Evolutionary conservation across 2,888 invertebrate genomes (phyloP), one percentile per base, ranked within the genome.

Genomic region (Dioctria rufipes): DNA sequence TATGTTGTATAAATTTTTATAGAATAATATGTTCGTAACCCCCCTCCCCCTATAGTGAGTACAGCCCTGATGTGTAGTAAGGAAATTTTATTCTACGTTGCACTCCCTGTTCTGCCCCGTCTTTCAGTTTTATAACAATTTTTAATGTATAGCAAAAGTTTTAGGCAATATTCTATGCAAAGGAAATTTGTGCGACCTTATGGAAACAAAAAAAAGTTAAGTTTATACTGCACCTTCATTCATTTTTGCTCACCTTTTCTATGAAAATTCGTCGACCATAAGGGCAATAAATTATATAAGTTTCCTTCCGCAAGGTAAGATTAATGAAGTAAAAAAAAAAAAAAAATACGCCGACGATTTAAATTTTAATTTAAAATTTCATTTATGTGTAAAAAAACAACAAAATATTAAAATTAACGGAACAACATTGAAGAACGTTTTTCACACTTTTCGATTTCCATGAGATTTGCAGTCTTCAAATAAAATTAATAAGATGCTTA

Each of bases 151-250:
- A 43, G 46, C 42, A 46, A 66, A 67, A 67, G 25, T 67, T 67
- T 67, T 67, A 42, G 67, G 49, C 49, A 42, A 67, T 67, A 42
- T 46, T 67, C 43, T 67, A 25, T 9, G 40, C 42, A 25, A 43
- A 43, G n/a, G 6, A 46, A 25, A 6, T 46, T 43, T 67, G 42
- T 46, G 43, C 67, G 67, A 25, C 25, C 46, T 46, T 46, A 46
- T 46, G 46, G 46, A 46, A 46, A 46, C 25, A 25, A 25, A 25
- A 25, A 25, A 25, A 25, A 25, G 2, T 25, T 25, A 25, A 25
- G 25, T 1, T 25, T 25, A 25, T 25, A 25, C 25, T 25, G 65
- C 65, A 42, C 40, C 65, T 65, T 13, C 11, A 65, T 65, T 65
- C 65, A 65, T 65, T 65, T 65, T 6, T 11, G 42, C 25, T 25